These are phyloP conservation scores for Argyra leucocephala DNA, from an alignment of 2,888 invertebrate genomes.

Conservation along the genomic window DNA sequence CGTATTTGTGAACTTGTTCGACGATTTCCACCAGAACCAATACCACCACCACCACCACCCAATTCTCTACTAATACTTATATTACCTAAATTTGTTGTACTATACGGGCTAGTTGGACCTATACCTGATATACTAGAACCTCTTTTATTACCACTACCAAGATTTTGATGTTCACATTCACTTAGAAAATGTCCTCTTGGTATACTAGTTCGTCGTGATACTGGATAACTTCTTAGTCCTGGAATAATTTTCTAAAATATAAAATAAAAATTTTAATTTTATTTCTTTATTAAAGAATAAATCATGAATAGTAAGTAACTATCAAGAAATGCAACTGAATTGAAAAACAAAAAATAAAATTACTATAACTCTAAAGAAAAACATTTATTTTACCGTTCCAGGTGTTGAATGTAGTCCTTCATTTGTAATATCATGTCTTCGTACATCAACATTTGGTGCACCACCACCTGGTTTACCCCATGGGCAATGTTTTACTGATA, in stretches of 20 bases:
- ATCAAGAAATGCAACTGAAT: neutral
- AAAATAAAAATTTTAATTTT: neutral
- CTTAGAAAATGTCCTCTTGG: neutral
- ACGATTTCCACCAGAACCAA: neutral
- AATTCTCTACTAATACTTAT: constrained; percentile 3
- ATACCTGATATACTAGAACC: neutral
- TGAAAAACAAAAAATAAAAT: too few species aligned
- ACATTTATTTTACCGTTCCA: constrained; percentile 36
- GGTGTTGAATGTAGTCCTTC: constrained; percentile 58
- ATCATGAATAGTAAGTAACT: too few species aligned
- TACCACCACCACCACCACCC: neutral
- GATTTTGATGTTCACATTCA: neutral
- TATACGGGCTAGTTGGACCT: constrained; percentile 9
- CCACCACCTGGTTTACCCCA: constrained; percentile 71
- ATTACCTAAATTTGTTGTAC: constrained; percentile 1
- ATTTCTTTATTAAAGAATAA: neutral
- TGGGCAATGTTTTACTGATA: constrained; percentile 64
- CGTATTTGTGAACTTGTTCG: constrained; percentile 25
- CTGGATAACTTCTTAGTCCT: constrained; percentile 5
- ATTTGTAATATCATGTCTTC: constrained; percentile 58
- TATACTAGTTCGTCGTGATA: neutral
- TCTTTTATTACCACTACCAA: neutral
- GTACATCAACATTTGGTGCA: constrained; percentile 57
- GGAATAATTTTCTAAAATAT: constrained; percentile 8
- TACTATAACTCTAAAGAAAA: too few species aligned